A percentile compares a stretch with the other conserved stretches of the same genome.
Conservation (phyloP, 2,797 vertebrate species). For the Peromyscus eremicus region DNA sequence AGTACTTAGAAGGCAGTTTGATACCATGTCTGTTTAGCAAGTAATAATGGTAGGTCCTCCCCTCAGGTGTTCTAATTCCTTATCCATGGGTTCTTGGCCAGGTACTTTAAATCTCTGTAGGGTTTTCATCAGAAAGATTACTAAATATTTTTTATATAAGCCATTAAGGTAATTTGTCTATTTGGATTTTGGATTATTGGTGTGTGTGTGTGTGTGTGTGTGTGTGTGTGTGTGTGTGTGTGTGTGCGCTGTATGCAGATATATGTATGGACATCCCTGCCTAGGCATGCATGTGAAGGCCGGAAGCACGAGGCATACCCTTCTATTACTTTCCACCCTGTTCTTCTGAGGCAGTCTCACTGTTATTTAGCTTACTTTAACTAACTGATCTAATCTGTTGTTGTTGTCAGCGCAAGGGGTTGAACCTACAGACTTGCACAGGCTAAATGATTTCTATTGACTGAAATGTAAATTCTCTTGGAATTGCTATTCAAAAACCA, state of each 20-base stretch:
- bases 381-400: background rate
- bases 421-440: background rate
- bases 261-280: background rate
- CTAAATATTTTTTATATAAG: background rate
- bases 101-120: background rate
- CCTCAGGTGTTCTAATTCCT: background rate
- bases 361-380: background rate
- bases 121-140: slow-evolving; percentile 45
- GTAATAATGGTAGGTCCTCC: background rate
- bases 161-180: slow-evolving; percentile 1
- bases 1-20: background rate
- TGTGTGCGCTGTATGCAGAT: background rate
- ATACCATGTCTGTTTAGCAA: background rate
- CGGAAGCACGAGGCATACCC: background rate
- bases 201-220: background rate
- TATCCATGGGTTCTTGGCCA: background rate
- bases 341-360: background rate
- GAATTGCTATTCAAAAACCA: slow-evolving; percentile 5
- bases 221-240: background rate
- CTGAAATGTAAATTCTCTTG: slow-evolving; percentile 17
- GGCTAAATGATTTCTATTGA: background rate
- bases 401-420: background rate
- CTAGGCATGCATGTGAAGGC: background rate
- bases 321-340: no score
- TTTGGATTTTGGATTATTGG: background rate